Evolutionary conservation across 2,797 vertebrate genomes (phyloP).

Genomic region (Phrynocephalus forsythii): DNA sequence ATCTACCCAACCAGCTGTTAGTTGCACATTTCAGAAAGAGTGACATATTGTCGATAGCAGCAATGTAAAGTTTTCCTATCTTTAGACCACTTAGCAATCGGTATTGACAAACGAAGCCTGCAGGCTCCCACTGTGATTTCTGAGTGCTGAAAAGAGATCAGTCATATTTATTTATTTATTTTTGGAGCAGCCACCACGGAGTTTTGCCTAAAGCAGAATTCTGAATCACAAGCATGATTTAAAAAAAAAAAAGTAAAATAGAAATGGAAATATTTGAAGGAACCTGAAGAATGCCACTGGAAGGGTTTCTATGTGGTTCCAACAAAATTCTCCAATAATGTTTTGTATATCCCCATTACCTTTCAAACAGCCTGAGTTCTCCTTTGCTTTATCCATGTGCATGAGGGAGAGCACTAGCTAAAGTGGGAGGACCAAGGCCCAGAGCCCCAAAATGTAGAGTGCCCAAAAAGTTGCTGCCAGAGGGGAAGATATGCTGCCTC

Average conservation of each 20-base stretch:
- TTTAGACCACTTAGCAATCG: conserved; percentile 40
- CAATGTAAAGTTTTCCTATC: conserved; percentile 32
- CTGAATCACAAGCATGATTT: not conserved
- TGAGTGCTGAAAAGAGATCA: conserved; percentile 21
- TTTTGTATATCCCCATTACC: not conserved
- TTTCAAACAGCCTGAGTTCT: not conserved
- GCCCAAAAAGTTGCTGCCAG: too few relatives aligned
- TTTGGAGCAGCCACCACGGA: not conserved
- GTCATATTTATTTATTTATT: conserved; percentile 1
- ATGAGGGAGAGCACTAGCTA: too few relatives aligned
- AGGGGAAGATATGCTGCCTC: not conserved
- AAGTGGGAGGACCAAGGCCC: too few relatives aligned
- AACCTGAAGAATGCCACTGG: not conserved
- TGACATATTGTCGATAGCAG: conserved; percentile 28
- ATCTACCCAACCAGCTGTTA: conserved; percentile 33
- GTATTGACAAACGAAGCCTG: conserved; percentile 10
- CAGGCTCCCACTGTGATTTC: not conserved
- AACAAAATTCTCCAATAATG: not conserved
- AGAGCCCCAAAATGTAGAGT: too few relatives aligned
- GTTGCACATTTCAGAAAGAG: conserved; percentile 20
- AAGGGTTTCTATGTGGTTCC: too few relatives aligned
- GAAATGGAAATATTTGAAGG: not conserved
- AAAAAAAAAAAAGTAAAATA: too few relatives aligned
- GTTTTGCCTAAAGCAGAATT: conserved; percentile 27
- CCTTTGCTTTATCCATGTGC: too few relatives aligned